Base-by-base conservation (phyloP, 1,140 invertebrate genomes). In the Gryon sp. region DNA sequence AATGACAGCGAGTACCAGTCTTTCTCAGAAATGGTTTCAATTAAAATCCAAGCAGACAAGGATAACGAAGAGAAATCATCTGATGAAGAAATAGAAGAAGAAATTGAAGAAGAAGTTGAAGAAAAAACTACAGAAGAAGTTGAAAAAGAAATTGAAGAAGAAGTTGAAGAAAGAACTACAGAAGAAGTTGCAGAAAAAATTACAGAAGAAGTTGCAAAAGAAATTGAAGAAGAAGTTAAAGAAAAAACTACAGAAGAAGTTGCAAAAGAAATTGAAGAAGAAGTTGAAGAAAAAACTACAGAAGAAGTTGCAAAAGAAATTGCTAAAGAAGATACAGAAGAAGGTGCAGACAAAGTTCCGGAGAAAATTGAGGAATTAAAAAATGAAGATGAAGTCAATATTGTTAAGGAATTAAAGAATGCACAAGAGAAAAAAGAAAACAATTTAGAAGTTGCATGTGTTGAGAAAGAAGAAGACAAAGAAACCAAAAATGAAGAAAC, bases 71-170 rank as follows among this genome's bases (percentile, higher is more conserved):
- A 79, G 28, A 77, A 83, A 36, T 59, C 73, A 22, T 73, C 82
- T 16, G 88, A 89, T 32, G 83, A 87, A 28, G 83, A 86, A 22
- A 36, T n/a, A n/a, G 48, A 73, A 50, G 73, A 75, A 30, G 52
- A 77, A 52, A 66, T 76, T 26, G 63, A 80, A 53, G 65, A 79
- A 28, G 57, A 62, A 19, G 12, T 80, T 15, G 82, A 85, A 57
- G 26, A 62, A 65, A 19, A 60, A n/a, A n/a, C n/a, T 19, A 15
- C 26, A 18, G 38, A 8, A 19, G 55, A 60, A 38, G 19, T 22
- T 12, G 55, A 28, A 20, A 32, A 53, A 46, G 50, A 46, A 52
- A 26, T 36, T 38, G 53, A 30, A 46, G 43, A 62, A 40, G 52
- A 57, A 50, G 11, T 36, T 15, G 41, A 52, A 4, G 46, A 65